A percentile compares a stretch with the other conserved stretches of the same genome.
phyloP scores from a whole-genome alignment of 2,888 invertebrate species.

The Dione juno region DNA sequence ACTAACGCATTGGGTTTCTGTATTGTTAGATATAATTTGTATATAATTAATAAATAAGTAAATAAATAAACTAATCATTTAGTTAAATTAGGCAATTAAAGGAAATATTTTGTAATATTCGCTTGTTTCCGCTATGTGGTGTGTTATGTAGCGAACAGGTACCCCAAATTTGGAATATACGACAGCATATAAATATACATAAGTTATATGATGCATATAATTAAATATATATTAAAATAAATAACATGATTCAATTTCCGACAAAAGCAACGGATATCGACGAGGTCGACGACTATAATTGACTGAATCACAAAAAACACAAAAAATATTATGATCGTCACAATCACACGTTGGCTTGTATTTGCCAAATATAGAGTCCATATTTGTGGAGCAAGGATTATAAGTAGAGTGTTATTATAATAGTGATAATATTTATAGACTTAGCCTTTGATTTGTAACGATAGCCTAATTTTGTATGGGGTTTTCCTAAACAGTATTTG shows the following conservation, averaged over 20 bases:
- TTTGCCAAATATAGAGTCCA: background rate
- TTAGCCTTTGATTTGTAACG: constrained; percentile 25
- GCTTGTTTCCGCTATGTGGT: background rate
- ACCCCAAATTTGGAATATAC: background rate
- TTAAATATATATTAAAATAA: background rate
- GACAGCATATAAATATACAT: background rate
- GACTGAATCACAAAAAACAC: constrained; percentile 31
- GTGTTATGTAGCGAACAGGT: background rate
- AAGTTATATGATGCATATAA: constrained; percentile 1
- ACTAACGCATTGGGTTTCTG: no score
- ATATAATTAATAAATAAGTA: no score
- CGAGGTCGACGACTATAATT: constrained; percentile 62
- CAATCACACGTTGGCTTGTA: background rate
- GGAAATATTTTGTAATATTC: background rate
- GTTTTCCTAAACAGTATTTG: constrained; percentile 24
- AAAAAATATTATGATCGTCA: background rate
- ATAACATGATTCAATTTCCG: constrained; percentile 59
- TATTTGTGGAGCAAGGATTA: constrained; percentile 4
- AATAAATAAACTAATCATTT: no score
- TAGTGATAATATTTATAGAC: constrained; percentile 18
- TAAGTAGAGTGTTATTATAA: constrained; percentile 2
- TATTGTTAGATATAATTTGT: no score
- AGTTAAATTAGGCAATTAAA: background rate
- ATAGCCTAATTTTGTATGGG: constrained; percentile 20
- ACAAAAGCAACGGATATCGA: constrained; percentile 62